A percentile compares a stretch with the other conserved stretches of the same genome.
Evolutionary conservation across 2,888 invertebrate genomes (phyloP).

Genomic region (Abscondita cerata): DNA sequence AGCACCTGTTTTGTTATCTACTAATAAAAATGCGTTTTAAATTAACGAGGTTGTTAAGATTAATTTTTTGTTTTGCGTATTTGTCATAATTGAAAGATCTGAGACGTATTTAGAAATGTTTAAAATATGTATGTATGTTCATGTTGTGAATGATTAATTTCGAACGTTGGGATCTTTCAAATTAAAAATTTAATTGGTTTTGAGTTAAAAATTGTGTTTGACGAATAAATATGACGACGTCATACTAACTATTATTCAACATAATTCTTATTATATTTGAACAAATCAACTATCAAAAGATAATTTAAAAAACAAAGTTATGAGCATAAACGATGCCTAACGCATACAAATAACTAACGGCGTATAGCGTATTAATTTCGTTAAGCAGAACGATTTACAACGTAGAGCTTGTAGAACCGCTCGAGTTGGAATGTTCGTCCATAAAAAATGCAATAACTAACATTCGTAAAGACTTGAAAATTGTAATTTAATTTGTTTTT

Average conservation of each 20-base stretch:
- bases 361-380: slow-evolving; percentile 46
- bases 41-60: background rate
- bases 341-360: slow-evolving; percentile 35
- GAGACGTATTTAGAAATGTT: too few relatives aligned
- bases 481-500: slow-evolving; percentile 49
- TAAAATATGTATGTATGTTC: too few relatives aligned
- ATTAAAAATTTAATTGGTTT: too few relatives aligned
- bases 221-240: too few relatives aligned
- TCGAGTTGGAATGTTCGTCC: slow-evolving; percentile 47
- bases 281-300: slow-evolving; percentile 4
- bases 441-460: slow-evolving; percentile 52
- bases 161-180: too few relatives aligned
- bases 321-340: slow-evolving; percentile 12
- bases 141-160: too few relatives aligned
- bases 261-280: background rate
- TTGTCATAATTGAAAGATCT: too few relatives aligned
- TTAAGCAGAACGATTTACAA: slow-evolving; percentile 48
- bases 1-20: slow-evolving; percentile 8
- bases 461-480: slow-evolving; percentile 47
- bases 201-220: too few relatives aligned
- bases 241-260: too few relatives aligned
- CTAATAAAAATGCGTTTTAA: slow-evolving; percentile 3
- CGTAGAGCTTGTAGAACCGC: slow-evolving; percentile 41
- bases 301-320: slow-evolving; percentile 4
- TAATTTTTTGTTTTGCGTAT: background rate